These are phyloP conservation scores for Anorthoa munda DNA, from an alignment of 2,888 invertebrate genomes.

Conservation along the genomic window DNA sequence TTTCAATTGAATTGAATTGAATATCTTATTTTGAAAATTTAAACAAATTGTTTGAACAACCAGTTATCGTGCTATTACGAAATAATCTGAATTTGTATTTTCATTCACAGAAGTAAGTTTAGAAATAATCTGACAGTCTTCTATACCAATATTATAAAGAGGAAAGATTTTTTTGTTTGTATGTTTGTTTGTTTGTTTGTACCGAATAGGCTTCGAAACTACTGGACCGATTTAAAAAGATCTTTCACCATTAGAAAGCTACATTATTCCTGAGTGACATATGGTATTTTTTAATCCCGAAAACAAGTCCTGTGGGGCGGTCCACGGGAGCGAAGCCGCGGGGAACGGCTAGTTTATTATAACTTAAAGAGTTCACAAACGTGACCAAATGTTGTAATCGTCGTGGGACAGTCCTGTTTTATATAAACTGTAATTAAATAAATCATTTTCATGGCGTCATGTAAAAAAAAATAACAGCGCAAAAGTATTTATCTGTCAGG, in stretches of 20 bases:
- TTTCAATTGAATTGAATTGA: too few relatives aligned
- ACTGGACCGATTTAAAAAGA: too few relatives aligned
- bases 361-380: not conserved
- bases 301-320: too few relatives aligned
- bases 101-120: not conserved
- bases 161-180: too few relatives aligned
- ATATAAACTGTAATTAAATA: slow-evolving; percentile 9
- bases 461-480: not conserved
- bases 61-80: not conserved
- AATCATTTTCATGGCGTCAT: not conserved
- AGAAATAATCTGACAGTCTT: not conserved
- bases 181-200: too few relatives aligned
- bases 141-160: too few relatives aligned
- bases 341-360: too few relatives aligned
- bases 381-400: slow-evolving; percentile 13
- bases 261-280: too few relatives aligned
- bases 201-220: too few relatives aligned
- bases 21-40: not conserved
- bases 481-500: not conserved
- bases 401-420: not conserved
- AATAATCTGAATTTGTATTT: not conserved
- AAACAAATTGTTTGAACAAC: not conserved
- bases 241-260: too few relatives aligned
- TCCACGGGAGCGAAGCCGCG: too few relatives aligned
- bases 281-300: too few relatives aligned